Evolutionary conservation across 2,113 vertebrate species (phyloP).

Genomic region (Poicephalus meyeri): DNA sequence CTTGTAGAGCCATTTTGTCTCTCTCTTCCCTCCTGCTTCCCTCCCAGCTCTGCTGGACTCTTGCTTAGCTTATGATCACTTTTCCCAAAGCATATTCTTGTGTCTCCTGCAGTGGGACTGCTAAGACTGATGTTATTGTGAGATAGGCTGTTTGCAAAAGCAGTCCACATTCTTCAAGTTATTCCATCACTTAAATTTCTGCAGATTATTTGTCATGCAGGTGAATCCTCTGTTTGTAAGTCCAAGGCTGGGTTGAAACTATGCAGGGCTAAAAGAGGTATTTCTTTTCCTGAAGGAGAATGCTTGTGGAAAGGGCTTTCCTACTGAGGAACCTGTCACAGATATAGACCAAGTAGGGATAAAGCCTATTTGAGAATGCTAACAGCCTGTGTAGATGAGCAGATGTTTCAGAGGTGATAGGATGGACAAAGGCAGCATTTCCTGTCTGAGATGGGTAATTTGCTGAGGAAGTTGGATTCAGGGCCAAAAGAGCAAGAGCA

Average conservation of each 20-base stretch:
- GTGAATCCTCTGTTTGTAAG: not conserved
- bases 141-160: not conserved
- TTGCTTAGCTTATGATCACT: not conserved
- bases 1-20: not conserved
- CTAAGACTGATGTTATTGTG: not conserved
- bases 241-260: not conserved
- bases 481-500: slow-evolving; percentile 5
- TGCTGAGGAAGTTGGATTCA: slow-evolving; percentile 18
- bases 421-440: not conserved
- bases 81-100: not conserved
- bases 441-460: not conserved
- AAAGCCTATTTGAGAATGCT: accelerated
- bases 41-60: not conserved
- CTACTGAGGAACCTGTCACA: not conserved
- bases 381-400: not conserved
- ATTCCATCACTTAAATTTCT: not conserved
- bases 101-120: not conserved
- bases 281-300: not conserved
- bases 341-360: not conserved
- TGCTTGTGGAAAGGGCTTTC: not conserved
- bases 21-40: not conserved
- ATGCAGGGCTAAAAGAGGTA: not conserved
- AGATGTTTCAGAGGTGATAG: not conserved
- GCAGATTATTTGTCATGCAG: not conserved
- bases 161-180: not conserved